Base-by-base conservation (phyloP, 2,113 vertebrate species). In the Centropristis striata region DNA sequence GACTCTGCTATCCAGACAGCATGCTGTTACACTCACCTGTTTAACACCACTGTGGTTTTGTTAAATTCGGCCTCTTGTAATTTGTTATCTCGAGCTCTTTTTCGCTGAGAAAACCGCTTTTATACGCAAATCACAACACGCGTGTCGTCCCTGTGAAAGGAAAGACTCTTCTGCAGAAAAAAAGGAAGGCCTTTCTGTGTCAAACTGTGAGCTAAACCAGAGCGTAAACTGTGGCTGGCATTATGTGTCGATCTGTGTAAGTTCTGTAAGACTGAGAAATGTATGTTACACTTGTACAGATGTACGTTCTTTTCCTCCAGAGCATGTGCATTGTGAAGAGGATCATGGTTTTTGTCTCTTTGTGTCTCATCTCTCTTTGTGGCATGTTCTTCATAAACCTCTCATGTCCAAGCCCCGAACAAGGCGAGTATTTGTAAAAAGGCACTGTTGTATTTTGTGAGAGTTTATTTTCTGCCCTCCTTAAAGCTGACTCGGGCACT, bases 251-350 rank as follows among this genome's bases (percentile, higher is more conserved):
- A 79, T 89, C 71, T n/a, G 14, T 60, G 46, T 79, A 61, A 64
- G 71, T 86, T 67, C 53, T 76, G 90, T 84, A 81, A 86, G 49
- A 83, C 76, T 49, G 78, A 71, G 69, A 57, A 79, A 59, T 82
- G 47, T 66, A 39, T 85, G 81, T 80, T 76, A 70, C 75, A 81
- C 86, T 78, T 94, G 88, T 94, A 92, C 86, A 92, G 84, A 80
- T 66, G 70, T 92, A 77, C 77, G 2, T 86, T 66, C 51, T 91
- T 84, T 73, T 84, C 83, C 80, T 90, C 18, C 57, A 91, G 80
- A 82, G 88, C 86, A 92, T 88, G 87, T 46, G 12, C 27, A 71
- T 83, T 80, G 83, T 91, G 81, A 72, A 80, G 85, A 83, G 81
- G 75, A 85, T 85, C 27, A 42, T 83, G 65, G 15, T 84, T 78